Evolutionary conservation across 2,113 vertebrate genomes (phyloP).

Genomic region (Oncorhynchus clarkii): DNA sequence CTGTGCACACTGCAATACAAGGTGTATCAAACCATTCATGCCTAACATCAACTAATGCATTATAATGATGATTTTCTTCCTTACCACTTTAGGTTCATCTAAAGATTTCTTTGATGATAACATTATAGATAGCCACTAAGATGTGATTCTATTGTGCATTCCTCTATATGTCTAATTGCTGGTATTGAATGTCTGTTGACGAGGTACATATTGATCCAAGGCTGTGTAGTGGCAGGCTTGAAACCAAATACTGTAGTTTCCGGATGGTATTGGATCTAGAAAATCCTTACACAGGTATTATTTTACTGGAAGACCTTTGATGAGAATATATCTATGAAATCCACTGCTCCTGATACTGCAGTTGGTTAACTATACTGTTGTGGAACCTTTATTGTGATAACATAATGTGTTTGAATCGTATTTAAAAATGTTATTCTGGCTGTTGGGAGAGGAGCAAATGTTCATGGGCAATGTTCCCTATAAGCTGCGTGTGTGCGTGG

Average conservation of each 20-base stretch:
- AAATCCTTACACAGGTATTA: neutral
- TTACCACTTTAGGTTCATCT: neutral
- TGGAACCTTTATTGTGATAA: no score
- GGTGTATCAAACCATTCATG: no score
- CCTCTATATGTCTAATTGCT: constrained; percentile 27
- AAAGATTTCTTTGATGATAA: neutral
- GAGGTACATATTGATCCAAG: constrained; percentile 46
- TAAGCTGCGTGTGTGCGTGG: no score
- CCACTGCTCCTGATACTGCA: no score
- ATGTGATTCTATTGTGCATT: neutral
- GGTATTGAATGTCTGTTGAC: constrained; percentile 34
- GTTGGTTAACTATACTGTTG: no score
- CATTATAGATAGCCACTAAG: neutral
- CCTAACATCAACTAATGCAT: neutral
- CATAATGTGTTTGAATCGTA: no score
- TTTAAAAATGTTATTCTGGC: no score
- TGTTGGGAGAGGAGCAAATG: no score
- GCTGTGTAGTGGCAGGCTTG: constrained; percentile 11
- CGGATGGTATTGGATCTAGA: neutral
- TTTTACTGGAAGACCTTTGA: no score
- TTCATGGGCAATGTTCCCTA: no score
- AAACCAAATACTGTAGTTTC: constrained; percentile 5
- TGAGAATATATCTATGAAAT: no score
- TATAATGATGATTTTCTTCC: neutral
- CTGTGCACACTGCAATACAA: no score